These are phyloP conservation scores for Agrypnus murinus DNA, from an alignment of 2,888 invertebrate species.

Conservation along the genomic window DNA sequence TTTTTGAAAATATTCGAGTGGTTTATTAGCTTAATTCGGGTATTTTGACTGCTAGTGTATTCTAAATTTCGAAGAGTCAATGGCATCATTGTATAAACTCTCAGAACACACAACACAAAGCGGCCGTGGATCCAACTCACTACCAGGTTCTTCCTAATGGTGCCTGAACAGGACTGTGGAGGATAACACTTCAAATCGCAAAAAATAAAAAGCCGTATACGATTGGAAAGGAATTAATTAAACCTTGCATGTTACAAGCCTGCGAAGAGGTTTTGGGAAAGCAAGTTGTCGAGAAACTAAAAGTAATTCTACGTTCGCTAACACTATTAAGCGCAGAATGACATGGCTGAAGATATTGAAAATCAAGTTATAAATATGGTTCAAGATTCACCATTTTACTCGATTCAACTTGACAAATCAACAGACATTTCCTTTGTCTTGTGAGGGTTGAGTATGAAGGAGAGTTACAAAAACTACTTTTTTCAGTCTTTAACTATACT, in stretches of 20 bases:
- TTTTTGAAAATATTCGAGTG: no score
- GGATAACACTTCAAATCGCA: slow-evolving; percentile 61
- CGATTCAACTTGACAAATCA: slow-evolving; percentile 27
- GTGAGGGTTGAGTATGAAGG: slow-evolving; percentile 20
- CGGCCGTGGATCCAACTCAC: slow-evolving; percentile 32
- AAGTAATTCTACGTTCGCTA: slow-evolving; percentile 61
- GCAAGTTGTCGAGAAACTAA: slow-evolving; percentile 61
- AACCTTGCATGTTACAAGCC: slow-evolving; percentile 55
- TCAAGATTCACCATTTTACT: slow-evolving; percentile 30
- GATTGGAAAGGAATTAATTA: slow-evolving; percentile 61
- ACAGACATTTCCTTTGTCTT: slow-evolving; percentile 9
- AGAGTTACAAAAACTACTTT: no score
- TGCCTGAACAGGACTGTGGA: no score
- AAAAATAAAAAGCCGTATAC: no score
- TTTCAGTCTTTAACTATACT: no score
- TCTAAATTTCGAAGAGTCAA: slow-evolving; percentile 50
- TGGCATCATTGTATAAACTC: slow-evolving; percentile 48
- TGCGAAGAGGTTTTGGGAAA: no score
- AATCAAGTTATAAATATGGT: slow-evolving; percentile 51
- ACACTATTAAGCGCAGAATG: slow-evolving; percentile 62
- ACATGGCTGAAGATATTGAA: slow-evolving; percentile 52
- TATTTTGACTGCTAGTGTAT: slow-evolving; percentile 49
- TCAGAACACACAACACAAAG: no score
- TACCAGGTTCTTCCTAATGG: no score
- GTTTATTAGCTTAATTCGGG: slow-evolving; percentile 48